Conservation (phyloP, 1,140 invertebrate species). For the Oscheius sp. region DNA sequence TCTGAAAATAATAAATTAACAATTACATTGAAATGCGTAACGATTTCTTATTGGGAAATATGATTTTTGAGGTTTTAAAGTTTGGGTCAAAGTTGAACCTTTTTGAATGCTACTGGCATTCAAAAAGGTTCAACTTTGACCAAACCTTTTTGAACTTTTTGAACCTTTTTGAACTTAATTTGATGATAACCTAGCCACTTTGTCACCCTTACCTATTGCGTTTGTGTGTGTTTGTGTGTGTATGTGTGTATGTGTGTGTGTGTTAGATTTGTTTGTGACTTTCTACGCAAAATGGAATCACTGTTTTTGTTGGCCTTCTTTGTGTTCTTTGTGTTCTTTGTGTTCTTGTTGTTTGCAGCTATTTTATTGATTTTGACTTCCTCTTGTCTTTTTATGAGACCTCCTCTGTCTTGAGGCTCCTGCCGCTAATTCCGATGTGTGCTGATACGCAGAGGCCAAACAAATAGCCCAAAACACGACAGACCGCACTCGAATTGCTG, state of each 20-base stretch:
- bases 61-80: background rate
- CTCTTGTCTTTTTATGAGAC: no score
- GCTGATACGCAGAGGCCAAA: constrained; percentile 4
- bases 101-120: background rate
- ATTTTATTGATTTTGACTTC: no score
- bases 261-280: no score
- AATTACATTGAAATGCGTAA: background rate
- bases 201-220: no score
- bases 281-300: no score
- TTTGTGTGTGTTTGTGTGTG: no score
- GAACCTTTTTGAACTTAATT: background rate
- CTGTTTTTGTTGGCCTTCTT: no score
- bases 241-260: no score
- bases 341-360: no score
- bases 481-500: no score
- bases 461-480: background rate
- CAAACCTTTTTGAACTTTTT: background rate
- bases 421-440: background rate
- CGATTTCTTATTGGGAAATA: background rate
- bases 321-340: no score
- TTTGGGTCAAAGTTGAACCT: background rate
- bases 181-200: background rate
- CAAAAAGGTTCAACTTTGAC: background rate
- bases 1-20: background rate
- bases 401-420: no score